Evolutionary conservation across 2,888 invertebrate genomes (phyloP), one percentile per base, ranked within the genome.

Genomic region (Apamea anceps): DNA sequence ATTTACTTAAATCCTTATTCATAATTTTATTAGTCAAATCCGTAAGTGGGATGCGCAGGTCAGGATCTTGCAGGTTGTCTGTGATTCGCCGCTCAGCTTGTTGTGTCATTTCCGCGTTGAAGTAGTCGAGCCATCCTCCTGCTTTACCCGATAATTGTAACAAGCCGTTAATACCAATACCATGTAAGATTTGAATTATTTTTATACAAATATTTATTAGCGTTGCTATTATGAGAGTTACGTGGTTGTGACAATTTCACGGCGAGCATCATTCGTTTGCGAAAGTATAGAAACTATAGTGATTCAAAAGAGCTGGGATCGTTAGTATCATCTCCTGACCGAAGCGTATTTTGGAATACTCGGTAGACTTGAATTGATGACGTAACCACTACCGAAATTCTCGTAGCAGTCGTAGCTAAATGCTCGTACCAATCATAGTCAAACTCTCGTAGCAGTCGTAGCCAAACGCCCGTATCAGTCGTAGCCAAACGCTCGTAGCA

Each of bases 51-150:
- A 97, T 98, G 68, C 91, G 91, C 32, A 98, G 73, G 48, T 86
- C 86, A 2, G 84, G 97, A 51, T 51, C 51, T 51, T 18, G 18
- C 51, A 51, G 51, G 54, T 8, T 54, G 7, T 21, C 51, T 1
- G 54, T 54, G 21, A 54, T 54, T 54, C 54, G 54, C 21, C 54
- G 21, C 54, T 54, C 21, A 42, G 98, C 98, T 85, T 97, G 94
- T 68, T 94, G 91, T 75, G 97, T 96, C 87, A 98, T 95, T 88
- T 98, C 97, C 15, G 97, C 96, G 42, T 97, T 97, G 90, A 98
- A 84, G 57, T 84, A 79, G 12, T 75, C 77, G 45, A 72, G 75
- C 85, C 85, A 85, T 25, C 25, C 25, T 57, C 57, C 8, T 57
- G 13, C 75, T 21, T 85, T 85, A 37, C 82, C 79, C 85, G 76